A percentile compares a stretch with the other conserved stretches of the same genome.
Evolutionary conservation across 2,113 vertebrate genomes (phyloP).

Genomic region (Perccottus glenii): DNA sequence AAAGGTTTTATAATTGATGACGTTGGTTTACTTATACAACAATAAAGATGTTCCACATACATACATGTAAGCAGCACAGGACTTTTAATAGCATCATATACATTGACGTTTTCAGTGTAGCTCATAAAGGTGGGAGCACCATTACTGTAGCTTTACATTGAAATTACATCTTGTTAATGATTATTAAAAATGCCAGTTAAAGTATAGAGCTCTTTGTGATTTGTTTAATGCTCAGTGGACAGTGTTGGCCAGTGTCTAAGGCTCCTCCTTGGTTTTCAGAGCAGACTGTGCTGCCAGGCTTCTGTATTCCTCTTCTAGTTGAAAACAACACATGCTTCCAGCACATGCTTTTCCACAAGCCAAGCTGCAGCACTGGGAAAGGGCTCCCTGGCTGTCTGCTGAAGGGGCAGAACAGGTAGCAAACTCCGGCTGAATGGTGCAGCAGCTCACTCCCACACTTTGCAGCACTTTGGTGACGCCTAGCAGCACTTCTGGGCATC

Average conservation of each 20-base stretch:
- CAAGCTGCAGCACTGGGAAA: conserved; percentile 61
- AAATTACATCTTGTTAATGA: not conserved
- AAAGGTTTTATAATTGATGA: no score
- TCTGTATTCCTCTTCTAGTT: conserved; percentile 16
- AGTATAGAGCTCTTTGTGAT: not conserved
- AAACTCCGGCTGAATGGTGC: conserved; percentile 82
- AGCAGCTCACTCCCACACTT: conserved; percentile 69
- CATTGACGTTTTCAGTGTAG: not conserved
- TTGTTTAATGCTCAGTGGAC: conserved; percentile 32
- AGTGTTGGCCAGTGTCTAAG: conserved; percentile 57
- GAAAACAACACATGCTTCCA: conserved; percentile 71
- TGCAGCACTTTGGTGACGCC: conserved; percentile 69
- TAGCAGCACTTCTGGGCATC: conserved; percentile 62
- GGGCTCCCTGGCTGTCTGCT: not conserved
- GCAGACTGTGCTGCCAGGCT: conserved; percentile 10
- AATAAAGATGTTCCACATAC: not conserved
- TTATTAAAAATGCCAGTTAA: not conserved
- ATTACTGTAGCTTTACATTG: no score
- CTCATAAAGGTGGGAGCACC: no score
- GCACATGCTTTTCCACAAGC: conserved; percentile 71
- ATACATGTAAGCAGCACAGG: conserved; percentile 1
- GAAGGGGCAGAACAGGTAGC: not conserved
- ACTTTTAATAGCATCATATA: not conserved
- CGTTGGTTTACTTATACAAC: no score
- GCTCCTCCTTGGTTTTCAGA: conserved; percentile 40